These are phyloP conservation scores for Melanotaenia pygmaea DNA, from an alignment of 2,797 vertebrate species.

Conservation along the genomic window DNA sequence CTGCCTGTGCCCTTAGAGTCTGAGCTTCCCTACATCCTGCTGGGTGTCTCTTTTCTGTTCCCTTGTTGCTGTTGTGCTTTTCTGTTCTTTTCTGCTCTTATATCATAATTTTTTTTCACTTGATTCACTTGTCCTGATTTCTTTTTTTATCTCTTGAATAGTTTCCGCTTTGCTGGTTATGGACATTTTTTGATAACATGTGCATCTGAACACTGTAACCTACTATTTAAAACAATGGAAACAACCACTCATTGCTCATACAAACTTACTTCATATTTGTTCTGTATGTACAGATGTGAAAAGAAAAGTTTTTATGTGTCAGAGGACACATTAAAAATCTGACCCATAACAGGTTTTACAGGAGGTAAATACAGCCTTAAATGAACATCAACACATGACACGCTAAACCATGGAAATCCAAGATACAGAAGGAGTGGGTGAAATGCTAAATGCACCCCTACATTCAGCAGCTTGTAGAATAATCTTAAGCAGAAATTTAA, in stretches of 20 bases:
- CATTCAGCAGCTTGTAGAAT: not conserved
- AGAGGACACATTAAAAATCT: not conserved
- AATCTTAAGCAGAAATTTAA: too few relatives aligned
- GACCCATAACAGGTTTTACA: not conserved
- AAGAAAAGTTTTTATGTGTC: not conserved
- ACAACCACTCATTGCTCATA: too few relatives aligned
- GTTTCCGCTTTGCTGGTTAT: not conserved
- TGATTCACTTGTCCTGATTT: slow-evolving; percentile 16
- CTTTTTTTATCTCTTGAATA: slow-evolving; percentile 6
- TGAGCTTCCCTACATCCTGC: slow-evolving; percentile 33
- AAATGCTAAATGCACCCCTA: not conserved
- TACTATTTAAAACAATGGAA: slow-evolving; percentile 28
- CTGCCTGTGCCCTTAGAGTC: slow-evolving; percentile 15
- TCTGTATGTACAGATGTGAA: not conserved
- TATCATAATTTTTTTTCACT: slow-evolving; percentile 13
- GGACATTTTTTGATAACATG: not conserved
- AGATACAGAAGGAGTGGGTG: not conserved
- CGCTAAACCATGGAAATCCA: not conserved
- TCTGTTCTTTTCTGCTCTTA: slow-evolving; percentile 15
- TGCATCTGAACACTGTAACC: slow-evolving; percentile 15
- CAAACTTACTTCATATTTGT: not conserved
- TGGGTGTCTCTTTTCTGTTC: slow-evolving; percentile 26
- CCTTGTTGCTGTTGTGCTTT: slow-evolving; percentile 26
- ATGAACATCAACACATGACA: not conserved
- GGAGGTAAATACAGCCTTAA: not conserved